Conservation (phyloP, 2,888 invertebrate genomes). For the Arge pagana region DNA sequence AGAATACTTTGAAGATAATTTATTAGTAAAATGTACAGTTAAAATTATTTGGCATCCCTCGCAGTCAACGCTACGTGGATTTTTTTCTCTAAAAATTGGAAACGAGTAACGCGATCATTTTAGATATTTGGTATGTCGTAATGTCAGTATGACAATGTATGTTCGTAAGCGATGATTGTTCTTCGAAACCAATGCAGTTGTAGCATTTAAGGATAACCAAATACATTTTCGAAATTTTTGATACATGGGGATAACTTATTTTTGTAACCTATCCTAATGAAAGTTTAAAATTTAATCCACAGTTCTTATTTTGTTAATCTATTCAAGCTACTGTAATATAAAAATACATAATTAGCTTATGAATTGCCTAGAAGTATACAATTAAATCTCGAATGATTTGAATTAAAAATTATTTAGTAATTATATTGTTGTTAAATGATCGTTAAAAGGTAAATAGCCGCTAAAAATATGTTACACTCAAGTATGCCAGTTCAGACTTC, state of each 20-base stretch:
- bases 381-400: slow-evolving; percentile 51
- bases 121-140: slow-evolving; percentile 40
- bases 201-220: slow-evolving; percentile 52
- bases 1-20: slow-evolving; percentile 50
- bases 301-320: slow-evolving; percentile 40
- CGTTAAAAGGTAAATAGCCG: slow-evolving; percentile 45
- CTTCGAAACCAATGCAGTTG: slow-evolving; percentile 48
- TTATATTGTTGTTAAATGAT: slow-evolving; percentile 34
- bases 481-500: slow-evolving; percentile 39
- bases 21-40: slow-evolving; percentile 57
- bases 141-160: slow-evolving; percentile 39
- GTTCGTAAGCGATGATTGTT: slow-evolving; percentile 47
- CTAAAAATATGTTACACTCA: slow-evolving; percentile 52
- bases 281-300: slow-evolving; percentile 40
- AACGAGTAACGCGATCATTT: slow-evolving; percentile 49
- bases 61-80: slow-evolving; percentile 55
- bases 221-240: slow-evolving; percentile 53
- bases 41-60: slow-evolving; percentile 59
- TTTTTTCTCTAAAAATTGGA: slow-evolving; percentile 54
- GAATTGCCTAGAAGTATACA: slow-evolving; percentile 56
- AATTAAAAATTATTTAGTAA: slow-evolving; percentile 34
- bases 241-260: slow-evolving; percentile 51
- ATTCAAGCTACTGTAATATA: slow-evolving; percentile 57
- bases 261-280: slow-evolving; percentile 47
- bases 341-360: slow-evolving; percentile 60